Conservation (phyloP, 2,113 vertebrate species). For the Sebastes schlegelii region DNA sequence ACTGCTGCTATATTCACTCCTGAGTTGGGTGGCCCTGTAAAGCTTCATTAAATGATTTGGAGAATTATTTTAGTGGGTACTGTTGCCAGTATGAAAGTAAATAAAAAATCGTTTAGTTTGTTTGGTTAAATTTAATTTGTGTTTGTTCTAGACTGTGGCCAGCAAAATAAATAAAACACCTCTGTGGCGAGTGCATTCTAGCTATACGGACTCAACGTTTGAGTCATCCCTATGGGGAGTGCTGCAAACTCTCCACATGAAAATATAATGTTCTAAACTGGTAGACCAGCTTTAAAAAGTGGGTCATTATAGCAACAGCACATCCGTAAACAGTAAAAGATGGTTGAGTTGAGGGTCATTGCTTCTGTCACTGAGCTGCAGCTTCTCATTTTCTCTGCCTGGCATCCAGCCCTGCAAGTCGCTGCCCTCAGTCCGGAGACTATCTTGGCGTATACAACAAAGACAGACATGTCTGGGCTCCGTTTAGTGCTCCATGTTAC, state of each 20-base stretch:
- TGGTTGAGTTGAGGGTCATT: constrained; percentile 63
- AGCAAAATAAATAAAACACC: not conserved
- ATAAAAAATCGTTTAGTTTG: not conserved
- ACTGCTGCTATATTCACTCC: not conserved
- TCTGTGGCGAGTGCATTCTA: not conserved
- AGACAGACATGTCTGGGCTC: constrained; percentile 60
- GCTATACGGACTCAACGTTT: constrained; percentile 3
- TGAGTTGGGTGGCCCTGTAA: not conserved
- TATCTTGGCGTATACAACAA: constrained; percentile 52
- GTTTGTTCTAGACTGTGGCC: not conserved
- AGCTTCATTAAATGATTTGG: not conserved
- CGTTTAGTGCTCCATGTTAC: constrained; percentile 38
- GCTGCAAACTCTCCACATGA: constrained; percentile 19
- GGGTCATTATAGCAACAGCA: constrained; percentile 51
- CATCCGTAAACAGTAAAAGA: constrained; percentile 68
- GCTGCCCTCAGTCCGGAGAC: constrained; percentile 58
- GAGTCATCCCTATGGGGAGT: not conserved
- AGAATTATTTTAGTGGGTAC: not conserved
- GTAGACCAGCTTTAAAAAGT: constrained; percentile 43
- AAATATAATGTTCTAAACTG: constrained; percentile 44
- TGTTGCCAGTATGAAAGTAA: not conserved
- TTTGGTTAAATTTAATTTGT: not conserved
- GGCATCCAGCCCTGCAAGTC: constrained; percentile 60
- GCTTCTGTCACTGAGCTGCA: constrained; percentile 69
- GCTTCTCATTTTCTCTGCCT: constrained; percentile 65